Evolutionary conservation across 2,797 vertebrate species (phyloP).

Genomic region (Emys orbicularis): DNA sequence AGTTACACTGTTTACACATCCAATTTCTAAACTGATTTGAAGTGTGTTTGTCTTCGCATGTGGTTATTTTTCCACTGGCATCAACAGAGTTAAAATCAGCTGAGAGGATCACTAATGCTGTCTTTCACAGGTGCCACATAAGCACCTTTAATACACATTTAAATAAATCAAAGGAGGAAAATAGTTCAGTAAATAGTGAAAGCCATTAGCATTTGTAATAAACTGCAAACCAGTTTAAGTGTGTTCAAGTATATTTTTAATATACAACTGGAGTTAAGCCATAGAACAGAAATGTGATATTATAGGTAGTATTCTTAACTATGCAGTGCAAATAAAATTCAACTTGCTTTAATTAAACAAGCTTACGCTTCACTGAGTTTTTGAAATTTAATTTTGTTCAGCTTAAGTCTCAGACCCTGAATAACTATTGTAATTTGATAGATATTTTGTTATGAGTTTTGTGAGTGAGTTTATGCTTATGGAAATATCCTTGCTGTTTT

Average conservation of each 20-base stretch:
- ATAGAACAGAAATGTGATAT: not conserved
- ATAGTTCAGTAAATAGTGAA: not conserved
- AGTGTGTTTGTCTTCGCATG: not conserved
- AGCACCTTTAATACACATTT: slow-evolving; percentile 1
- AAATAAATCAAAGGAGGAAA: not conserved
- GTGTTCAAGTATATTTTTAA: not conserved
- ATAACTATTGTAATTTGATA: not conserved
- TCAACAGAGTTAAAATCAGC: slow-evolving; percentile 28
- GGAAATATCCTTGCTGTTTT: slow-evolving; percentile 10
- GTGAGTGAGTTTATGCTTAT: not conserved
- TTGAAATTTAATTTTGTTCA: slow-evolving; percentile 20
- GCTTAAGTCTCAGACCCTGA: not conserved
- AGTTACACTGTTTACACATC: not conserved
- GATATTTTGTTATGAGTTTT: not conserved
- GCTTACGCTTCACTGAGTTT: not conserved
- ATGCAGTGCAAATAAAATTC: not conserved
- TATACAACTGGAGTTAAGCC: not conserved
- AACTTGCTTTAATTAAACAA: not conserved
- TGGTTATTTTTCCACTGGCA: slow-evolving; percentile 14
- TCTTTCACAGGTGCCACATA: slow-evolving; percentile 13
- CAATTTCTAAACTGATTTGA: slow-evolving; percentile 27
- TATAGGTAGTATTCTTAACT: not conserved
- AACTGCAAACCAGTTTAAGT: not conserved
- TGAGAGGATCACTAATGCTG: slow-evolving; percentile 7
- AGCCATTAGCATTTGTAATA: not conserved